Percentiles rank a stretch among this genome's conserved stretches.
These are phyloP conservation scores for Brachionus rubens DNA, from an alignment of 1,140 invertebrate species.

Conservation along the genomic window DNA sequence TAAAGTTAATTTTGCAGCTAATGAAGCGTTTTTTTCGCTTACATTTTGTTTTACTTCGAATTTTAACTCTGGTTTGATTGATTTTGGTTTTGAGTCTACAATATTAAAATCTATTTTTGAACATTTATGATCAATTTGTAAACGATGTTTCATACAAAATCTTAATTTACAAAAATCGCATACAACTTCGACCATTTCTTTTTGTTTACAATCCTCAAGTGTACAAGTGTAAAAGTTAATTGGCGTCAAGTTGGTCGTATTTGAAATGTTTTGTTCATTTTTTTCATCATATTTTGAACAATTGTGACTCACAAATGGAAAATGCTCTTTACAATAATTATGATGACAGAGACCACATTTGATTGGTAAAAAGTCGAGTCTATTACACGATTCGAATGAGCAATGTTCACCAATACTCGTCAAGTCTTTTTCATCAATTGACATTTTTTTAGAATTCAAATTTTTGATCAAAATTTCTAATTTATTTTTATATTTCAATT, in stretches of 20 bases:
- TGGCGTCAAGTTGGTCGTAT: neutral
- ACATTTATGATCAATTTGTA: conserved; percentile 13
- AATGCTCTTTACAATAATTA: conserved; percentile 30
- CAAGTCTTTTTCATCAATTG: conserved; percentile 47
- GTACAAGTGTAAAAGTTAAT: conserved; percentile 14
- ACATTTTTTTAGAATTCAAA: too few species aligned
- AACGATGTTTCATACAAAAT: conserved; percentile 31
- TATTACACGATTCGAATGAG: conserved; percentile 1
- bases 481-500: too few species aligned
- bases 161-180: conserved; percentile 25
- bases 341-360: conserved; percentile 1
- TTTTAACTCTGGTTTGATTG: neutral
- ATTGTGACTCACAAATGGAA: neutral
- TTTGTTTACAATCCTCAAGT: neutral
- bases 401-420: conserved; percentile 22
- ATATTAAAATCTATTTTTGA: neutral
- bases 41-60: conserved; percentile 15
- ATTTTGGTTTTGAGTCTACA: neutral
- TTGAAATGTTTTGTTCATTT: neutral
- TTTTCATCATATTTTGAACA: conserved; percentile 21
- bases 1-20: conserved; percentile 20
- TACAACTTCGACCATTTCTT: neutral
- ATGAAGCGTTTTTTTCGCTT: conserved; percentile 26
- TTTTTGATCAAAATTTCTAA: too few species aligned
- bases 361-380: conserved; percentile 32